A percentile compares a stretch with the other conserved stretches of the same genome.
Conservation (phyloP, 2,113 vertebrate genomes). For the Rhadina sibilatrix region DNA sequence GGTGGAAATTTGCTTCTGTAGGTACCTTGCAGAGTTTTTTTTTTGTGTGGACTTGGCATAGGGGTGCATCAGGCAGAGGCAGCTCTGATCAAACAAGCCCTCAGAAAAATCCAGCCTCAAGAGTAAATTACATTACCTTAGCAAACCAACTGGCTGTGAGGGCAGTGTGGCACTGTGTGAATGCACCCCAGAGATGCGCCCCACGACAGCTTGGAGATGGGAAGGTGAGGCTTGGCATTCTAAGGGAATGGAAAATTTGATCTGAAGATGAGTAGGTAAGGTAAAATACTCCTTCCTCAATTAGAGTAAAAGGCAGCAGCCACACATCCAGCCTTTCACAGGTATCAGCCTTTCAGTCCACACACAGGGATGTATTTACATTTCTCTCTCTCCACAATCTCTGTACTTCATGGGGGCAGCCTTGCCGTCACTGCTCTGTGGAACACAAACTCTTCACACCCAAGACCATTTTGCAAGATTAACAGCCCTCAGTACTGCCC, state of each 20-base stretch:
- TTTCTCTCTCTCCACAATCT: neutral
- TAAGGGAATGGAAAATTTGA: neutral
- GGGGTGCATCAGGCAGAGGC: neutral
- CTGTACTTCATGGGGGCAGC: rapidly evolving
- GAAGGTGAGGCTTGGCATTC: neutral
- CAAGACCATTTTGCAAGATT: neutral
- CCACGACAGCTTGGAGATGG: neutral
- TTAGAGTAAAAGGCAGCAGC: neutral
- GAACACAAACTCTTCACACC: neutral
- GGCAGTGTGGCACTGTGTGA: neutral
- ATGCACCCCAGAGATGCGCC: neutral
- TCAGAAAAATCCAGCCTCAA: neutral
- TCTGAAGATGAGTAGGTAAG: neutral
- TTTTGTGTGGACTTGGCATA: neutral
- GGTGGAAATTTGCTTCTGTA: neutral
- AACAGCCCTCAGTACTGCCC: neutral
- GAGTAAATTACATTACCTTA: neutral
- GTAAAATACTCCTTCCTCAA: neutral
- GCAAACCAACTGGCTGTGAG: neutral
- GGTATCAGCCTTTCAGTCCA: neutral
- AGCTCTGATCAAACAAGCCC: neutral
- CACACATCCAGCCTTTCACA: neutral
- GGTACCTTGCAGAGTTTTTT: neutral
- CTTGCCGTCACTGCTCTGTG: neutral
- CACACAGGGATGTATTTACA: rapidly evolving